phyloP scores from a whole-genome alignment of 2,888 invertebrate species.

The Omphaloscelis lunosa region DNA sequence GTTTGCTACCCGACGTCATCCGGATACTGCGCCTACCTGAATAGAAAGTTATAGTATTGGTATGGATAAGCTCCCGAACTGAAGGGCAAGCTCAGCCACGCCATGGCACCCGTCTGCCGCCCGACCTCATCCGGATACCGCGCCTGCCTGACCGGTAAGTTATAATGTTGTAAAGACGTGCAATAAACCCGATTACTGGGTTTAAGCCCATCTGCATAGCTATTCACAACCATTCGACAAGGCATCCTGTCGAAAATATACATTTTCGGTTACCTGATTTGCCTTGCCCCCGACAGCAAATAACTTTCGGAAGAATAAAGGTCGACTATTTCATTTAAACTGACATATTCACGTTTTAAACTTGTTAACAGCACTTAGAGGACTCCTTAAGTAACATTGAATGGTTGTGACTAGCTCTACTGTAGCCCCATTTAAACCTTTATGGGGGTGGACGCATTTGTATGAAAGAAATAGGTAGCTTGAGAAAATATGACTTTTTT shows the following conservation, averaged over 20 bases:
- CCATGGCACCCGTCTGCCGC: conserved; percentile 93
- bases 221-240: neutral
- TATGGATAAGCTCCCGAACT: conserved; percentile 86
- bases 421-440: neutral
- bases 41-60: no score
- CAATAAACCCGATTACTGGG: neutral
- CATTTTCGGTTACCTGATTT: neutral
- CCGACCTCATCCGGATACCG: conserved; percentile 91
- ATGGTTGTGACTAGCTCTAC: neutral
- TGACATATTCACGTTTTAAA: neutral
- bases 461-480: neutral
- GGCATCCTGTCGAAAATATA: neutral
- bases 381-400: neutral
- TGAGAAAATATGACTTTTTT: neutral
- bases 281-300: neutral
- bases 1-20: conserved; percentile 92
- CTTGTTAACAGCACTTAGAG: neutral
- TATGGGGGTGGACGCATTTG: neutral
- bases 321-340: neutral
- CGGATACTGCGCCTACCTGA: conserved; percentile 93
- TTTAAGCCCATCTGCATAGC: neutral
- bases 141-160: conserved; percentile 93
- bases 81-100: conserved; percentile 94
- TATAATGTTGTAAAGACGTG: neutral
- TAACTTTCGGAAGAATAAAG: neutral